phyloP scores from a whole-genome alignment of 2,113 vertebrate genomes.

The Nanger granti region DNA sequence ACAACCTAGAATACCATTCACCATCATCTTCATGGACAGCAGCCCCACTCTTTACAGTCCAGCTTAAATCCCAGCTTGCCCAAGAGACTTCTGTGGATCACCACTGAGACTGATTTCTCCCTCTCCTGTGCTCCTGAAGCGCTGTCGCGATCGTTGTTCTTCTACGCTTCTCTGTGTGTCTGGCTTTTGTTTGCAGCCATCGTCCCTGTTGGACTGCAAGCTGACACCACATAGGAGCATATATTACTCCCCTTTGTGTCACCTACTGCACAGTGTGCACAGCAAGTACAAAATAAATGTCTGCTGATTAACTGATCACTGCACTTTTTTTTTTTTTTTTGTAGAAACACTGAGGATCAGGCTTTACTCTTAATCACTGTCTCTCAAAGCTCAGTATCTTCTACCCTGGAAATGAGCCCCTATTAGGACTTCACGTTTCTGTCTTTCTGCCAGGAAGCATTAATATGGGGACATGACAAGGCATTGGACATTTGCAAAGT shows the following conservation, averaged over 20 bases:
- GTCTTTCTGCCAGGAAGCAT: background rate
- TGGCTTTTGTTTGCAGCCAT: background rate
- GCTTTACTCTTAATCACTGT: background rate
- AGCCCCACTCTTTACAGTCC: background rate
- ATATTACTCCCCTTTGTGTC: background rate
- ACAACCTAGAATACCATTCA: background rate
- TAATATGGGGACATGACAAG: background rate
- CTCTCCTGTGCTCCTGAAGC: background rate
- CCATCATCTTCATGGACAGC: background rate
- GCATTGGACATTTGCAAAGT: background rate
- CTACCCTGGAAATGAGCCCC: background rate
- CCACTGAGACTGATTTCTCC: background rate
- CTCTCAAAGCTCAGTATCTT: background rate
- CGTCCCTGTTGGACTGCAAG: background rate
- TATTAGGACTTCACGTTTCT: background rate
- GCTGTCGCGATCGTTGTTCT: background rate
- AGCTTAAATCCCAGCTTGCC: background rate
- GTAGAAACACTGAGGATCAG: background rate
- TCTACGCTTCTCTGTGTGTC: background rate
- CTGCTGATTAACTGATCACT: background rate
- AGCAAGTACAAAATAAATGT: background rate
- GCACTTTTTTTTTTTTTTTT: background rate
- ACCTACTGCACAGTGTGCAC: background rate
- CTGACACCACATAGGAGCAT: background rate
- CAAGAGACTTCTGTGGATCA: background rate